phyloP scores from a whole-genome alignment of 2,888 invertebrate species.

The Zonitis immaculata region DNA sequence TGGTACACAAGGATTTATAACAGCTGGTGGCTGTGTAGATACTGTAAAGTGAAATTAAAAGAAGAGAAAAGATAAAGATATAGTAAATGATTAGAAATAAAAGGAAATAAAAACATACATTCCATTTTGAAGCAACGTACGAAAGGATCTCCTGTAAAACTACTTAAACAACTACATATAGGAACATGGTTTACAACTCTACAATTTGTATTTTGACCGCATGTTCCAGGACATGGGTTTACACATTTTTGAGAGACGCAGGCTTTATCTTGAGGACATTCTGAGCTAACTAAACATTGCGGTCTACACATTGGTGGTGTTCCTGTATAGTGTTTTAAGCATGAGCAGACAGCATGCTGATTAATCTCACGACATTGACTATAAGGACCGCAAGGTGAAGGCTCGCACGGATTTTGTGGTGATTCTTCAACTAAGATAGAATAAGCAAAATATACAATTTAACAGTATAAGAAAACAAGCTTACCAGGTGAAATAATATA shows the following conservation, averaged over 20 bases:
- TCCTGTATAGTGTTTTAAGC: conserved; percentile 58
- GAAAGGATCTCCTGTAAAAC: conserved; percentile 63
- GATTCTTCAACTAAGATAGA: conserved; percentile 39
- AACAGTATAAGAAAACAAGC: no score
- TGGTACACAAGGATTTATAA: conserved; percentile 67
- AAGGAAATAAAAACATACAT: conserved; percentile 32
- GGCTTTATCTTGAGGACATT: conserved; percentile 61
- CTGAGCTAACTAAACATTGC: conserved; percentile 62
- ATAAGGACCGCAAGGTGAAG: conserved; percentile 65
- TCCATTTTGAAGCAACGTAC: conserved; percentile 48
- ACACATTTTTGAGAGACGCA: conserved; percentile 60
- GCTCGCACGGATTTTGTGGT: conserved; percentile 54
- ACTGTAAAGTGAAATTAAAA: conserved; percentile 42
- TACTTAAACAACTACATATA: conserved; percentile 60
- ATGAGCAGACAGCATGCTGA: conserved; percentile 61
- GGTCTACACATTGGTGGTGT: conserved; percentile 62
- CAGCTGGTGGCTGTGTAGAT: conserved; percentile 44
- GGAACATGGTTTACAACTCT: conserved; percentile 65
- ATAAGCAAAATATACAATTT: no score
- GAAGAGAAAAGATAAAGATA: conserved; percentile 11
- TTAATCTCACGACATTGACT: conserved; percentile 60
- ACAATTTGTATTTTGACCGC: conserved; percentile 61
- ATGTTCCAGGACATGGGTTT: conserved; percentile 63
- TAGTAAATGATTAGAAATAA: conserved; percentile 9
- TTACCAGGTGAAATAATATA: conserved; percentile 43